Evolutionary conservation across 2,113 vertebrate genomes (phyloP), one percentile per base, ranked within the genome.

Genomic region (Porphyrio hochstetteri): DNA sequence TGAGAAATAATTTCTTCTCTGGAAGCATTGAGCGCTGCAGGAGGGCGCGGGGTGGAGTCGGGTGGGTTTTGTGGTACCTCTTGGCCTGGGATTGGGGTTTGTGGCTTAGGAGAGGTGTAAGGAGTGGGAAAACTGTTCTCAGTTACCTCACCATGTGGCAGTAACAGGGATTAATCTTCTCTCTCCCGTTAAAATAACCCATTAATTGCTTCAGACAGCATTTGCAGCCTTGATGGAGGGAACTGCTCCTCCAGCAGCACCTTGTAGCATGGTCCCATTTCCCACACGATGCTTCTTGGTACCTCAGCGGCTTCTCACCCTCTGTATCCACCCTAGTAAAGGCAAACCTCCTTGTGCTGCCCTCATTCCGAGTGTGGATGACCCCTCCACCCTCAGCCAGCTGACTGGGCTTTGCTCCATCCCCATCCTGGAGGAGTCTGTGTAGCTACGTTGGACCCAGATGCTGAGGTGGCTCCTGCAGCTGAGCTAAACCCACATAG

Each of bases 211-310:
- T 19, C 56, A 57, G 80, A 33, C 8, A 1, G 31, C 16, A 25
- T 36, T 15, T 52, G 50, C 71, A 74, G 53, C 76, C 67, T 28
- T 2, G 2, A 2, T 17, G 63, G n/a, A 72, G 71, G 83, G 35
- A 10, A 5, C 44, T n/a, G 12, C 40, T 67, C 35, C 52, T 67
- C 53, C 77, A 29, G 78, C 90, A 65, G 61, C 33, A 46, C 69
- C 71, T 28, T 6, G 0, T 11, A 18, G 21, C 2, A 0, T 7
- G 38, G 33, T 40, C 56, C 36, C 29, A 0, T 12, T 5, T 21
- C 80, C 31, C 71, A 31, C 7, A 0, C 36, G 1, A 2, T 3
- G 7, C 36, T 31, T 8, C 29, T 14, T 0, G 0, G 13, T 2
- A 11, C 28, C 72, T 40, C 20, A 0, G 1, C 33, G 33, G 6